phyloP scores from a whole-genome alignment of 2,113 vertebrate species.

The Spheniscus mendiculus region DNA sequence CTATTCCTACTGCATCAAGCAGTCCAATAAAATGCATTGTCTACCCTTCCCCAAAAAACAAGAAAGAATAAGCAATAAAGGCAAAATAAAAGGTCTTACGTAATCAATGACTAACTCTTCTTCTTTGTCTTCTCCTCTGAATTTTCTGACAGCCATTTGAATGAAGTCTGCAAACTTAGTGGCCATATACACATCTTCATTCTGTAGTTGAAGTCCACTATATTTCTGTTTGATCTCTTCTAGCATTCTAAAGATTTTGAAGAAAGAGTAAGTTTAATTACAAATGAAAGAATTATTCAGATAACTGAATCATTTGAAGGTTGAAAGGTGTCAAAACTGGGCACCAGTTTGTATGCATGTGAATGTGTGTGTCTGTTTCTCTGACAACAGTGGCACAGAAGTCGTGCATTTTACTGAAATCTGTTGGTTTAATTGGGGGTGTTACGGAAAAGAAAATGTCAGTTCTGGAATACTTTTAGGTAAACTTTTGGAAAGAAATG shows the following conservation, averaged over 20 bases:
- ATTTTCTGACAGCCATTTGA: constrained; percentile 79
- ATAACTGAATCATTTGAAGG: not conserved
- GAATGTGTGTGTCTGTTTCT: not conserved
- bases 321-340: not conserved
- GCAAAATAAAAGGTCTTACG: constrained; percentile 65
- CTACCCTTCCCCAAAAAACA: not conserved
- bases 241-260: constrained; percentile 72
- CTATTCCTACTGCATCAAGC: not conserved
- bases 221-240: constrained; percentile 84
- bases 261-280: not conserved
- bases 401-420: not conserved
- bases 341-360: not conserved
- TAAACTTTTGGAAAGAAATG: not conserved
- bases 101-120: constrained; percentile 76
- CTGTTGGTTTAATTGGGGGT: not conserved
- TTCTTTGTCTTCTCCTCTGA: constrained; percentile 78
- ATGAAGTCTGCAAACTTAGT: constrained; percentile 81
- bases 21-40: not conserved
- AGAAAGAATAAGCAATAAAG: not conserved
- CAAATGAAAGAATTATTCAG: not conserved
- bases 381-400: not conserved
- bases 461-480: not conserved
- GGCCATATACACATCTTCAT: constrained; percentile 86
- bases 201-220: constrained; percentile 77
- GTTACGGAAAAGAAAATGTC: not conserved